Conservation (phyloP, 2,797 vertebrate genomes). For the Enteromius argenteus region DNA sequence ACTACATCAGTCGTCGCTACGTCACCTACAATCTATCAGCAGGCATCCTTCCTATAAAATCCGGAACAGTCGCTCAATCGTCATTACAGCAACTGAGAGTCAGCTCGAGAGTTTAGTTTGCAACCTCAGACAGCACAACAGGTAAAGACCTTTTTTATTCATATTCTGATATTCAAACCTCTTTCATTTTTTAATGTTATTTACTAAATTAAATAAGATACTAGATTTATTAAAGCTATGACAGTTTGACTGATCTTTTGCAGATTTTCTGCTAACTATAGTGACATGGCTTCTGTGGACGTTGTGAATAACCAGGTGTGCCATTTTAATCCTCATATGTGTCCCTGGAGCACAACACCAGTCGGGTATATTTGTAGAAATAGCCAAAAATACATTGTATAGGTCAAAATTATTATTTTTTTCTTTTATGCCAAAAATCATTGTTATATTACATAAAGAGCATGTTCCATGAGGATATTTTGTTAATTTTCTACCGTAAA, state of each 20-base stretch:
- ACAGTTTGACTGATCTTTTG: neutral
- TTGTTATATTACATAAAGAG: too few relatives aligned
- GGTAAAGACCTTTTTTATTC: neutral
- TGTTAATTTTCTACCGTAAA: too few relatives aligned
- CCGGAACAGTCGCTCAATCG: neutral
- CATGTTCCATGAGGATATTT: too few relatives aligned
- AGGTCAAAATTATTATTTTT: too few relatives aligned
- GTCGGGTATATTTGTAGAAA: too few relatives aligned
- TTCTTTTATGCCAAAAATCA: neutral
- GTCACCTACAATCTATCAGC: neutral
- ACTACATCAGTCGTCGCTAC: neutral
- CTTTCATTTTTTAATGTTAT: neutral
- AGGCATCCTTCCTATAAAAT: slow-evolving; percentile 18
- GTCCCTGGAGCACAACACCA: too few relatives aligned
- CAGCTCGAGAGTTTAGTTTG: neutral
- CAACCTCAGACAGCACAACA: neutral
- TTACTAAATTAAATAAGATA: neutral
- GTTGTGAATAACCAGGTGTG: slow-evolving; percentile 30
- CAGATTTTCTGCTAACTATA: slow-evolving; percentile 1
- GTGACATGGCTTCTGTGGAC: slow-evolving; percentile 29
- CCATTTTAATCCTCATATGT: neutral
- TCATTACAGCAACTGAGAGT: neutral
- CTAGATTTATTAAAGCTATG: neutral
- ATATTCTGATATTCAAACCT: neutral
- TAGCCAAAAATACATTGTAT: too few relatives aligned